Evolutionary conservation across 2,797 vertebrate genomes (phyloP), one percentile per base, ranked within the genome.

Genomic region (Acestrorhynchus altus): DNA sequence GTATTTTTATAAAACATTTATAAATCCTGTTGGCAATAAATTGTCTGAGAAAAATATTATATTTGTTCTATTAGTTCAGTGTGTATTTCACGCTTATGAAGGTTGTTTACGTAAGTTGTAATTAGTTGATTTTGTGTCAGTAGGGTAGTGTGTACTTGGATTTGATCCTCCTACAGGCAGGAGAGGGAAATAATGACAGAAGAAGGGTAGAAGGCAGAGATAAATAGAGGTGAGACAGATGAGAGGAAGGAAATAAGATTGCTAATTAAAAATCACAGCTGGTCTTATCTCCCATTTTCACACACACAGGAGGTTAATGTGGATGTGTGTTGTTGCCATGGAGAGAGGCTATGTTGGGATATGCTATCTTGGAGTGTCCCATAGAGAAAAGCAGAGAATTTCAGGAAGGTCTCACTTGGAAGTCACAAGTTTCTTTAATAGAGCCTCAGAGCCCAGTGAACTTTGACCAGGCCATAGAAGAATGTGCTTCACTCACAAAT

Each of bases 31-130:
- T n/a, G n/a, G n/a, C n/a, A n/a, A n/a, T n/a, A n/a, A n/a, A n/a
- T n/a, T n/a, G n/a, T n/a, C n/a, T n/a, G n/a, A n/a, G n/a, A n/a
- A n/a, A n/a, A n/a, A n/a, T n/a, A n/a, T n/a, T n/a, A n/a, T n/a
- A n/a, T n/a, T n/a, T n/a, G n/a, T n/a, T n/a, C n/a, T n/a, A n/a
- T n/a, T n/a, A n/a, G n/a, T n/a, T n/a, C n/a, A n/a, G n/a, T n/a
- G n/a, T n/a, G n/a, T n/a, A 35, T 51, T 4, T 12, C n/a, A 22
- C 9, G 1, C 20, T 54, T 54, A 89, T 88, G 72, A 72, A 72
- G 87, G 84, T 80, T 83, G 74, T 86, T 89, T 88, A 80, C 85
- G 81, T 90, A 87, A 88, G 79, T 77, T 84, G 69, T 35, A 35
- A 35, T 90, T 88, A 87, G 79, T 74, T 39, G 59, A 31, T 79